These are phyloP conservation scores for Leptopilina clavipes DNA, from an alignment of 1,140 invertebrate genomes.

Conservation along the genomic window DNA sequence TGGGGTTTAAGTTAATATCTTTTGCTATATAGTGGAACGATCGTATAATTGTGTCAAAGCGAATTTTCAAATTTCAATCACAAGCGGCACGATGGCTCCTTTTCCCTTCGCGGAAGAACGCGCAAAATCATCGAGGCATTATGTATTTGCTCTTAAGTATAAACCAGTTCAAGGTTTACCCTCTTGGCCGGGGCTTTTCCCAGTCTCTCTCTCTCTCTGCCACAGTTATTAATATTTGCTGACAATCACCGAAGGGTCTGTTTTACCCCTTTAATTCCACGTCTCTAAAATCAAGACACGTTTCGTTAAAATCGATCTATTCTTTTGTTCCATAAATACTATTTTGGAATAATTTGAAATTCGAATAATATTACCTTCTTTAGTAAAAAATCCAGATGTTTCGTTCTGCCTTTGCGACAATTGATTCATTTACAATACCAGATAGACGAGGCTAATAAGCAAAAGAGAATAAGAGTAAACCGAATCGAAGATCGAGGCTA, in stretches of 20 bases:
- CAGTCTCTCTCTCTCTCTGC: constrained; percentile 60
- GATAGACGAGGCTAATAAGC: too few relatives aligned
- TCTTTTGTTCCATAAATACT: too few relatives aligned
- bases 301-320: constrained; percentile 55
- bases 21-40: constrained; percentile 50
- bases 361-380: too few relatives aligned
- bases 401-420: too few relatives aligned
- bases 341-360: too few relatives aligned
- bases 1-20: constrained; percentile 54
- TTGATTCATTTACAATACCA: too few relatives aligned
- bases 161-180: constrained; percentile 70
- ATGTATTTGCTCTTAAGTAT: constrained; percentile 74
- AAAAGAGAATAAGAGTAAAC: neutral
- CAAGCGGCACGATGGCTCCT: constrained; percentile 51
- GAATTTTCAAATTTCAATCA: constrained; percentile 75
- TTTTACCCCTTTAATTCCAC: constrained; percentile 70
- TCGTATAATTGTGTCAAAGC: constrained; percentile 74
- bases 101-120: constrained; percentile 59
- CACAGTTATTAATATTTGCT: constrained; percentile 75
- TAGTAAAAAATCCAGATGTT: too few relatives aligned
- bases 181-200: constrained; percentile 61
- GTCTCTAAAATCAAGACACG: constrained; percentile 64
- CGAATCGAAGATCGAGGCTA: neutral
- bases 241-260: constrained; percentile 71
- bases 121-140: constrained; percentile 74